These are phyloP conservation scores for Anneissia japonica DNA, from an alignment of 35 echinoderm and acorn worm genomes.

Conservation along the genomic window DNA sequence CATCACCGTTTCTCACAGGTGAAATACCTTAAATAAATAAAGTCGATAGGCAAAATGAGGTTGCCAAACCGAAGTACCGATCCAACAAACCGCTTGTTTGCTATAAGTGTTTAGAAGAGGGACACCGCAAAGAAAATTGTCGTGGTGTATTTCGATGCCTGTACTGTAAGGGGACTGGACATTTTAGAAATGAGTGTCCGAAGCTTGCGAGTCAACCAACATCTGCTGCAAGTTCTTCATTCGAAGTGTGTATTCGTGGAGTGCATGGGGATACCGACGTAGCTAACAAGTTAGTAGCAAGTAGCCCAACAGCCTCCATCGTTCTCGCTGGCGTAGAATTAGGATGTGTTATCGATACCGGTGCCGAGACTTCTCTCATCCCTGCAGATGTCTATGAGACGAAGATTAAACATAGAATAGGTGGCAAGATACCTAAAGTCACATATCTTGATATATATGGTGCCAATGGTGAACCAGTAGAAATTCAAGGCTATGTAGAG, in stretches of 20 bases:
- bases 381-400: neutral
- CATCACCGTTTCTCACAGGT: too few relatives aligned
- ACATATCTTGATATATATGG: neutral
- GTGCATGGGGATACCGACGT: neutral
- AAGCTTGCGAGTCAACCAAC: neutral
- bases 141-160: neutral
- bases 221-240: neutral
- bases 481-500: neutral
- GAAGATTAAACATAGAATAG: neutral
- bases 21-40: too few relatives aligned
- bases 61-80: neutral
- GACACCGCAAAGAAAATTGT: neutral
- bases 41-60: too few relatives aligned
- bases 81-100: neutral
- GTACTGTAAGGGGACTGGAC: neutral
- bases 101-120: neutral
- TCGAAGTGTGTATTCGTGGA: neutral
- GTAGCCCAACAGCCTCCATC: conserved; percentile 6
- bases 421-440: neutral
- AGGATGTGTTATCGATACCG: conserved; percentile 24
- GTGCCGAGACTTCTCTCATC: neutral
- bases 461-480: neutral
- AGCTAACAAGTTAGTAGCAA: neutral
- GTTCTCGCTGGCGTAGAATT: conserved; percentile 7
- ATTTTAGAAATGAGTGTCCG: neutral